Evolutionary conservation across 2,888 invertebrate species (phyloP).

Genomic region (Agrochola macilenta): DNA sequence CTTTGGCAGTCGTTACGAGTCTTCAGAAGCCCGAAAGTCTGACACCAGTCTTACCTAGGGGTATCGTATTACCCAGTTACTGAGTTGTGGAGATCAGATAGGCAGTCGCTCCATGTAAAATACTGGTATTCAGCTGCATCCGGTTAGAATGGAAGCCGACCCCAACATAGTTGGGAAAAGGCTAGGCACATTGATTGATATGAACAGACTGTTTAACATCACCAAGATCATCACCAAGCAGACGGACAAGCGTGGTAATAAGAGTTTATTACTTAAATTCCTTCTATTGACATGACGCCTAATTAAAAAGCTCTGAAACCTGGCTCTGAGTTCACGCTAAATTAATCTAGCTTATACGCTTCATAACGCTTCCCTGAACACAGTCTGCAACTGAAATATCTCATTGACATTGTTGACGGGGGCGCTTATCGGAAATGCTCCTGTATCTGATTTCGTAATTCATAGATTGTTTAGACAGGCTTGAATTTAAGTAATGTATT

Average conservation of each 20-base stretch:
- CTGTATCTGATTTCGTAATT: not conserved
- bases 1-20: too few species aligned
- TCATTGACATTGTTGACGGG: not conserved
- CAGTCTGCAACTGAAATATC: not conserved
- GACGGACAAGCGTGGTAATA: not conserved
- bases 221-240: not conserved
- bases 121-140: too few species aligned
- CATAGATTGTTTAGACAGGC: not conserved
- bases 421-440: not conserved
- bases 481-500: not conserved
- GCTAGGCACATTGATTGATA: too few species aligned
- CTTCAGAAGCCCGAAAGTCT: too few species aligned
- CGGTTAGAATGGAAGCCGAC: too few species aligned
- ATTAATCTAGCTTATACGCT: not conserved
- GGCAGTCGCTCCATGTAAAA: too few species aligned
- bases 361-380: not conserved
- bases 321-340: not conserved
- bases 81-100: too few species aligned
- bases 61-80: too few species aligned
- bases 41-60: too few species aligned
- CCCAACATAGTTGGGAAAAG: too few species aligned
- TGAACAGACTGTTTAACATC: not conserved
- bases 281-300: not conserved
- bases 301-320: not conserved
- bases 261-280: not conserved